Base-by-base conservation (phyloP, 2,888 invertebrate species). In the Habroteleia sp. region DNA sequence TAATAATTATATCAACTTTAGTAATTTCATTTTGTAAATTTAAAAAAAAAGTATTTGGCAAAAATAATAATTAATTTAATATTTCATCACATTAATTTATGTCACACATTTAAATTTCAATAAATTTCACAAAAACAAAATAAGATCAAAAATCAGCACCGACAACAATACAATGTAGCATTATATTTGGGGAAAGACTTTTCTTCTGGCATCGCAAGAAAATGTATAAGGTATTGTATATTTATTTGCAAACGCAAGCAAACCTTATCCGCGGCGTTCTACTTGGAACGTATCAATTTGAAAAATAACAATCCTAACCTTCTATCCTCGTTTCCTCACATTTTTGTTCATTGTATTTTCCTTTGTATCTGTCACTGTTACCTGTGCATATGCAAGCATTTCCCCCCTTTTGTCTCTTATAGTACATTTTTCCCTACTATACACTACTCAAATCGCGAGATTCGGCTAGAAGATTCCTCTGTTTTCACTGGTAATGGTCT, bases 401-500 rank as follows among this genome's bases (percentile, higher is more conserved):
- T 63, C 20, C 71, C 58, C 27, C 25, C 16, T 42, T 13, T 29
- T 75, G 75, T 76, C 69, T 77, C 62, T 76, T 72, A 73, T 73
- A 72, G 56, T 46, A 56, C 77, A 54, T 58, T 72, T 69, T 74
- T 73, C 74, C 48, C 63, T 74, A 50, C 48, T 74, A 69, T 56
- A 37, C 58, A 74, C 68, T 56, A 66, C 66, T 56, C 62, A 46
- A 54, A 62, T 74, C 66, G 74, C 41, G 37, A 68, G 50, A 74
- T 65, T 65, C 71, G 62, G 56, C 66, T 66, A 58, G 71, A 52
- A 72, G 72, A 66, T 68, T 79, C 75, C 74, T 80, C 79, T 77
- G 80, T 78, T 79, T 80, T 77, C 77, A 44, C 78, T 81, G 81
- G 81, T 85, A 86, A 86, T 86, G 86, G 85, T 83, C 83, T 82